These are phyloP conservation scores for Cerastis leucographa DNA, from an alignment of 2,888 invertebrate species.

Conservation along the genomic window DNA sequence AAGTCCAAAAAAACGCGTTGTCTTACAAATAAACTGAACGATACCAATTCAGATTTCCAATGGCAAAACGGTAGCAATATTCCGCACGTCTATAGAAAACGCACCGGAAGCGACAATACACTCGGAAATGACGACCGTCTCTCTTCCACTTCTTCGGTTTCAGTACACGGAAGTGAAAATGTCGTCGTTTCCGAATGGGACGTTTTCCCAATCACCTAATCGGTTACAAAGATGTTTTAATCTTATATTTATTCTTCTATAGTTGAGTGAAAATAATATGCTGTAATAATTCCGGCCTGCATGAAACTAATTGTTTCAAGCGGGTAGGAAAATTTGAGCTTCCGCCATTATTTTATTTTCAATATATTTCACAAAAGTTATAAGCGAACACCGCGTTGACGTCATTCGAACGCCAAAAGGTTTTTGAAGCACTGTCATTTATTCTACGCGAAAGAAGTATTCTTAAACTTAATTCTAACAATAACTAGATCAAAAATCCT, in stretches of 20 bases:
- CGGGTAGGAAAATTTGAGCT: neutral
- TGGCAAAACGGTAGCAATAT: constrained; percentile 54
- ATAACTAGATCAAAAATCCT: constrained; percentile 45
- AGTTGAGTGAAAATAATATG: neutral
- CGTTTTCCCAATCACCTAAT: constrained; percentile 65
- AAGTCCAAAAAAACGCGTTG: neutral
- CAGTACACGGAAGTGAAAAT: constrained; percentile 64
- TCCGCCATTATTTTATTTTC: neutral
- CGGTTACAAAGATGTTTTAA: constrained; percentile 46
- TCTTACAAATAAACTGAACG: constrained; percentile 31
- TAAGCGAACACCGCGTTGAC: neutral
- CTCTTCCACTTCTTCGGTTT: constrained; percentile 65
- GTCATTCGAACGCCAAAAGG: no score
- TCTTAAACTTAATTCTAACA: constrained; percentile 31
- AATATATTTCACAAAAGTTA: neutral
- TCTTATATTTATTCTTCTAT: constrained; percentile 49
- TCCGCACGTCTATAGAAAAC: constrained; percentile 60
- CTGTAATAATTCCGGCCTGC: neutral
- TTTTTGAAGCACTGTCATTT: neutral
- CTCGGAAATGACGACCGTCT: constrained; percentile 68
- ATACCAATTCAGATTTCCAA: constrained; percentile 40
- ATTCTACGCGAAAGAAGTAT: constrained; percentile 2
- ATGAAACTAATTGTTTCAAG: neutral
- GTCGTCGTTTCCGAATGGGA: constrained; percentile 57
- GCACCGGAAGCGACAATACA: constrained; percentile 64